Base-by-base conservation (phyloP, 2,797 vertebrate species). In the Sphenopsis melanotis region DNA sequence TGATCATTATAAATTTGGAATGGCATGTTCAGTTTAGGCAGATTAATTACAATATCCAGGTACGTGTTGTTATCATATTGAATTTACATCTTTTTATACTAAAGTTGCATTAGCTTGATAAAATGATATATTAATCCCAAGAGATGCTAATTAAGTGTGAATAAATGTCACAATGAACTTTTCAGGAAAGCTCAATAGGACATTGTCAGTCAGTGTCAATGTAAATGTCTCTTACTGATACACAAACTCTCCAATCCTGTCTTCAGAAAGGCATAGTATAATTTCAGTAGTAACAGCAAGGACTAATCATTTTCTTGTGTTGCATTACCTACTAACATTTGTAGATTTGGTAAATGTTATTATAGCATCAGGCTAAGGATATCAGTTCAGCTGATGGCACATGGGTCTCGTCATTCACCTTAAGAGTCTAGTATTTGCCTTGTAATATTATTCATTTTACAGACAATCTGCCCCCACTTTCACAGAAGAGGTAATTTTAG, bases 21-120 rank as follows among this genome's bases (percentile, higher is more conserved):
- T 94, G 94, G 52, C 87, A 88, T 87, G 71, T 96, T 97, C 87
- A 80, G 82, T 96, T 98, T 96, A 96, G 94, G 95, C 75, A 97
- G 90, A 98, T 95, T 97, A 97, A 97, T 98, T 97, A 97, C 97
- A 97, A 94, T 85, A 97, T 72, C 76, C 91, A 97, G 92, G 95
- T 97, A 97, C 9, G 26, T 36, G 55, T 81, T 95, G 64, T 87
- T 95, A 97, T 94, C 86, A 88, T 96, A 96, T 65, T 92, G 66
- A 63, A 97, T 97, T 96, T 96, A 94, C 77, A 96, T 96, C 44
- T 95, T 96, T 94, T 91, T 92, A 89, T 80, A 93, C 91, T 94
- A 94, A 95, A 90, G 56, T 94, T 96, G 80, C 72, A 94, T 94
- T 97, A 95, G 74, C 93, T 93, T 97, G 95, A 97, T 97, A 96